These are phyloP conservation scores for Hippocampus kuda DNA, from an alignment of 2,797 vertebrate species.

Conservation along the genomic window DNA sequence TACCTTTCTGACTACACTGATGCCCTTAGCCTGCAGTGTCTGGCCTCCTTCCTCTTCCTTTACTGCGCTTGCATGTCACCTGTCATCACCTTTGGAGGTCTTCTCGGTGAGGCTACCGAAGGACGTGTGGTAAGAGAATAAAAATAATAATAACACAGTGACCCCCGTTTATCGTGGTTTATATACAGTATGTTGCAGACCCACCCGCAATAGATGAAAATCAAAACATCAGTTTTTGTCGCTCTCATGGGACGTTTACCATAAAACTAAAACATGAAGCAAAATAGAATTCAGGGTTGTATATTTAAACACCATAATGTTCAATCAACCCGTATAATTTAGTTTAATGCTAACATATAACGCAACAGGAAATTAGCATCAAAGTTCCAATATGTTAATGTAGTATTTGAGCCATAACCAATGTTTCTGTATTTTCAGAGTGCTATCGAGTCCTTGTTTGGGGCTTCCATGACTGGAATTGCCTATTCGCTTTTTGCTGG, in stretches of 20 bases:
- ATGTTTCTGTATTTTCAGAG: constrained; percentile 68
- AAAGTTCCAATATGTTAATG: background rate
- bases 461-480: constrained; percentile 98
- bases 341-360: no score
- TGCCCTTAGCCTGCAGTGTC: constrained; percentile 90
- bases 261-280: background rate
- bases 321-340: no score
- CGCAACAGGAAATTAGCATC: no score
- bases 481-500: constrained; percentile 93
- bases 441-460: constrained; percentile 98
- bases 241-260: background rate
- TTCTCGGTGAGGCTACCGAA: constrained; percentile 96
- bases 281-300: no score
- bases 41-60: constrained; percentile 97
- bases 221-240: background rate
- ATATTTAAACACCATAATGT: no score
- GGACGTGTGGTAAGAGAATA: constrained; percentile 86
- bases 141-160: background rate
- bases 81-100: constrained; percentile 97
- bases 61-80: constrained; percentile 99
- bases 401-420: background rate
- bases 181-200: background rate
- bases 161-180: background rate
- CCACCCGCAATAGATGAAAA: background rate
- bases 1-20: constrained; percentile 96